A percentile compares a stretch with the other conserved stretches of the same genome.
Evolutionary conservation across 1,140 invertebrate genomes (phyloP).

Genomic region (Zaprionus ornatus): DNA sequence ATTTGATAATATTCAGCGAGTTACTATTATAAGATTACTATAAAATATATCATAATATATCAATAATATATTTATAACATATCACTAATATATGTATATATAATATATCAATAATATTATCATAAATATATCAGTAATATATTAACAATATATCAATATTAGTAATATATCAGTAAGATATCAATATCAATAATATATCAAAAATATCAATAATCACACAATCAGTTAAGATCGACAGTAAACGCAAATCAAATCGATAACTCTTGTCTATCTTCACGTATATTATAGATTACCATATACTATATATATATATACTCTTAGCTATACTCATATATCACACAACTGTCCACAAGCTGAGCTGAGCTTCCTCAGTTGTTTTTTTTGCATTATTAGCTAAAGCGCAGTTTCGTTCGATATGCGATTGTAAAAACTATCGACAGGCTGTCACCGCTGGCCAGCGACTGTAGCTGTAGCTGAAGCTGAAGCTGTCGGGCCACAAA

Average conservation of each 20-base stretch:
- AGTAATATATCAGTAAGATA: background rate
- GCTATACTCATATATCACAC: background rate
- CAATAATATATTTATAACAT: too few relatives aligned
- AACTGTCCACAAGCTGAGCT: background rate
- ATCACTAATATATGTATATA: too few relatives aligned
- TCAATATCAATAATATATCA: background rate
- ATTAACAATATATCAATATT: too few relatives aligned
- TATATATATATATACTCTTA: background rate
- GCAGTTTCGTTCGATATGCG: background rate
- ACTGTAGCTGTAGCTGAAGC: background rate
- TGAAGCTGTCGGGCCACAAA: background rate
- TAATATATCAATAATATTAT: too few relatives aligned
- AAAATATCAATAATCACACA: background rate
- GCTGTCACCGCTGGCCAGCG: background rate
- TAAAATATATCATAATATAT: too few relatives aligned
- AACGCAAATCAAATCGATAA: too few relatives aligned
- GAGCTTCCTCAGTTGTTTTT: background rate
- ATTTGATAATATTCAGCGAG: too few relatives aligned
- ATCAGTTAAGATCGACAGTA: too few relatives aligned
- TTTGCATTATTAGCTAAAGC: background rate
- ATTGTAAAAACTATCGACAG: conserved; percentile 8
- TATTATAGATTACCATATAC: too few relatives aligned
- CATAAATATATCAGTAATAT: too few relatives aligned
- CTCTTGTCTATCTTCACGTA: too few relatives aligned
- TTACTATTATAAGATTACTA: too few relatives aligned